Evolutionary conservation across 2,113 vertebrate genomes (phyloP).

Genomic region (Malurus elegans): DNA sequence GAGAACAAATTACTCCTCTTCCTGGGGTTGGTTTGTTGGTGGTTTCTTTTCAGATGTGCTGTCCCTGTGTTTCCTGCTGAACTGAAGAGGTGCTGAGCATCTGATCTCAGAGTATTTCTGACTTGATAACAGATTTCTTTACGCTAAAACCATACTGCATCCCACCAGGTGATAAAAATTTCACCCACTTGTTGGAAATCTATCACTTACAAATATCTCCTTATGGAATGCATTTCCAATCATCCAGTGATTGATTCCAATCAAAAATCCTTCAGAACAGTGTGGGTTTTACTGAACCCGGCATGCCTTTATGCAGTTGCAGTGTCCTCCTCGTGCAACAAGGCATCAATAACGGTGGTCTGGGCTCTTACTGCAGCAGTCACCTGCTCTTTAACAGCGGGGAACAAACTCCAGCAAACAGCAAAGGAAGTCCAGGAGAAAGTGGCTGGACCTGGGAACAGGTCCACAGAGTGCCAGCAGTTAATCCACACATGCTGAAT

Average conservation of each 20-base stretch:
- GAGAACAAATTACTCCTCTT: background rate
- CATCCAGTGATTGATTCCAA: background rate
- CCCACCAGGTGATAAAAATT: background rate
- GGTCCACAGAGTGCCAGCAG: background rate
- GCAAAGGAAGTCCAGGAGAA: background rate
- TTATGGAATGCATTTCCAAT: background rate
- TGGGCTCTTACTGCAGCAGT: background rate
- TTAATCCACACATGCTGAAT: background rate
- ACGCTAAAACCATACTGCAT: background rate
- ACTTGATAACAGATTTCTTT: background rate
- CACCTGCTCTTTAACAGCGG: background rate
- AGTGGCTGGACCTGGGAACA: background rate
- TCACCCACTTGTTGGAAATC: background rate
- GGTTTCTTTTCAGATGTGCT: background rate
- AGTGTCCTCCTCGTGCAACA: background rate
- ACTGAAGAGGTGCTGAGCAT: background rate
- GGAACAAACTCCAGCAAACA: background rate
- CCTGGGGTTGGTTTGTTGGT: background rate
- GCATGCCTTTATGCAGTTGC: background rate
- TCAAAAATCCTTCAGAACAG: background rate
- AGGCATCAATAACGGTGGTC: background rate
- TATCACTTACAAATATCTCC: background rate
- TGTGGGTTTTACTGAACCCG: background rate
- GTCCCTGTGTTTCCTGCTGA: background rate
- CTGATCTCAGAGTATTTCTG: background rate